Evolutionary conservation across 1,140 invertebrate species (phyloP).

Genomic region (Anastrepha obliqua): DNA sequence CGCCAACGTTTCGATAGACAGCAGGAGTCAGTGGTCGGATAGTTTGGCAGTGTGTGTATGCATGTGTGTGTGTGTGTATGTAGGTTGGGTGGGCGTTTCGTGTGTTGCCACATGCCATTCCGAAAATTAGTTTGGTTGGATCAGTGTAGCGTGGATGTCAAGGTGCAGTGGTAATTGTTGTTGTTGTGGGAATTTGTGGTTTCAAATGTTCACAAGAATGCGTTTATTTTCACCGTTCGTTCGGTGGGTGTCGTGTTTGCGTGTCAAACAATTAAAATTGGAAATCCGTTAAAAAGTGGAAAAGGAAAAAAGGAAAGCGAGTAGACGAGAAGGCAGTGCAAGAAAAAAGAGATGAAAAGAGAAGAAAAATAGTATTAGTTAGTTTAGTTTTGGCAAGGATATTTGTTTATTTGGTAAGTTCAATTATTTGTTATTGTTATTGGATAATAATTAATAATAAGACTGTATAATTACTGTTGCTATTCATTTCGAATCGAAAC

Average conservation of each 20-base stretch:
- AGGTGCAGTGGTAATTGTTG: not conserved
- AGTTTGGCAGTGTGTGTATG: not conserved
- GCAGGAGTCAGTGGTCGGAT: not conserved
- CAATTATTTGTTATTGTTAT: not conserved
- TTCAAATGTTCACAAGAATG: not conserved
- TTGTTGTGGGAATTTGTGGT: not conserved
- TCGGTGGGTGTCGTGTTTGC: slow-evolving; percentile 5
- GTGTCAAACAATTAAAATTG: slow-evolving; percentile 40
- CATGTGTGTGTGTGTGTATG: not conserved
- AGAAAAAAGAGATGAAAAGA: slow-evolving; percentile 44
- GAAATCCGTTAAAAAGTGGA: slow-evolving; percentile 9
- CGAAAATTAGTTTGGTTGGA: not conserved
- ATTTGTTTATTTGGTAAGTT: not conserved
- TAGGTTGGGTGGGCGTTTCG: not conserved
- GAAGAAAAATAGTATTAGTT: slow-evolving; percentile 48
- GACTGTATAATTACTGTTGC: no score
- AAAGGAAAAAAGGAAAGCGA: not conserved
- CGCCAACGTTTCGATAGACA: slow-evolving; percentile 26
- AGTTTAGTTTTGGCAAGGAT: slow-evolving; percentile 1
- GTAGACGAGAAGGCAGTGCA: slow-evolving; percentile 27
- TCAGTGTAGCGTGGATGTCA: not conserved
- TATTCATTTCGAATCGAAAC: no score
- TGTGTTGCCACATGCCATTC: slow-evolving; percentile 8
- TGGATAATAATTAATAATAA: no score
- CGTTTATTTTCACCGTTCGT: not conserved